phyloP scores from a whole-genome alignment of 35 echinoderm and acorn worm genomes.

The Ptychodera flava region DNA sequence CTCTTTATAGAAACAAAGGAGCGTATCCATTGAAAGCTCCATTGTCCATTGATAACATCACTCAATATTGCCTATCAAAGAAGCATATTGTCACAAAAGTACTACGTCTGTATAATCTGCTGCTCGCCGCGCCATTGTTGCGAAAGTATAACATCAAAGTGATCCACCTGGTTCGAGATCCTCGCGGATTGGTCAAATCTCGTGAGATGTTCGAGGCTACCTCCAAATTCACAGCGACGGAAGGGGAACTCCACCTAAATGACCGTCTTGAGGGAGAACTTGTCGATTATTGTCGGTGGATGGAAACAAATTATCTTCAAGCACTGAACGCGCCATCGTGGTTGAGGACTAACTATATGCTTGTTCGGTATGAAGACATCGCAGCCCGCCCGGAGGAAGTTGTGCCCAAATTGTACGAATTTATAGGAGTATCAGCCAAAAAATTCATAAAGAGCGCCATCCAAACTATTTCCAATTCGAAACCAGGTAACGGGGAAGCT shows the following conservation, averaged over 20 bases:
- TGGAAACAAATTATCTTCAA: not conserved
- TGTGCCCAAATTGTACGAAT: constrained; percentile 5
- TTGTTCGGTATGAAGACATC: constrained; percentile 17
- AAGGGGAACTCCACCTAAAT: not conserved
- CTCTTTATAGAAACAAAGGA: not conserved
- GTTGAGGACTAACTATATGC: not conserved
- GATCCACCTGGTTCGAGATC: not conserved
- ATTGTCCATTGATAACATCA: not conserved
- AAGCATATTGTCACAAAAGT: not conserved
- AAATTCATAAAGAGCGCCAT: not conserved
- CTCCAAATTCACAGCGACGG: not conserved
- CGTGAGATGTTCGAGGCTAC: not conserved
- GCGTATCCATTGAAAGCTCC: not conserved
- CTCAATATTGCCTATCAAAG: not conserved
- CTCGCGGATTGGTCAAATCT: not conserved
- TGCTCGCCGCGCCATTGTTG: not conserved
- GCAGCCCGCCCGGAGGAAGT: not conserved
- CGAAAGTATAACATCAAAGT: not conserved
- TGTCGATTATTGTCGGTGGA: not conserved
- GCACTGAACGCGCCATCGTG: not conserved
- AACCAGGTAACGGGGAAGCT: not conserved
- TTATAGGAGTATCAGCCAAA: not conserved
- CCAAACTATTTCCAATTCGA: not conserved
- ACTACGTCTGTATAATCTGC: not conserved
- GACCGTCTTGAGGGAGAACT: not conserved